A percentile compares a stretch with the other conserved stretches of the same genome.
phyloP scores from a whole-genome alignment of 1,140 invertebrate genomes.

The Bursaphelenchus mucronatus region DNA sequence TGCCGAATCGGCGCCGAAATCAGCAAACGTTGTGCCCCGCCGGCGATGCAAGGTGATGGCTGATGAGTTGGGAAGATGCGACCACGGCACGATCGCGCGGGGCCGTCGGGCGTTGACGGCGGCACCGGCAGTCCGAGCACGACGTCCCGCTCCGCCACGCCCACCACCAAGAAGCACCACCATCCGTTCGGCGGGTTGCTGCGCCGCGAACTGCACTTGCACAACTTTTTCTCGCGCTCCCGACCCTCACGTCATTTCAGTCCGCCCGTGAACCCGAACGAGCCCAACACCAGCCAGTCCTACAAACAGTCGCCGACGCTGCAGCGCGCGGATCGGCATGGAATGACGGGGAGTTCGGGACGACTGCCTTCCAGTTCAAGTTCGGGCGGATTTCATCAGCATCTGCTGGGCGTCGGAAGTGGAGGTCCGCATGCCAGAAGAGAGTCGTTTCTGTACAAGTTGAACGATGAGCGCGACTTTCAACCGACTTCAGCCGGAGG shows the following conservation, averaged over 20 bases:
- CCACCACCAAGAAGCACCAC: slow-evolving; percentile 8
- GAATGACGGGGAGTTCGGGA: background rate
- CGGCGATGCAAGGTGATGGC: too few relatives aligned
- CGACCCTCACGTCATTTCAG: slow-evolving; percentile 14
- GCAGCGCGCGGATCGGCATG: background rate
- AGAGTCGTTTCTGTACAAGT: slow-evolving; percentile 54
- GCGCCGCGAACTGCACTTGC: slow-evolving; percentile 12
- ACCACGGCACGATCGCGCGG: too few relatives aligned
- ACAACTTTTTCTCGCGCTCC: slow-evolving; percentile 14
- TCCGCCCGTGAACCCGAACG: background rate
- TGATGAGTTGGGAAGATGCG: too few relatives aligned
- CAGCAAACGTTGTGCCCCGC: too few relatives aligned
- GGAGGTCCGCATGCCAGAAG: slow-evolving; percentile 38
- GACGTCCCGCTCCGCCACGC: background rate
- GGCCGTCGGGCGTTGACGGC: too few relatives aligned
- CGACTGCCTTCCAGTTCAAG: slow-evolving; percentile 17
- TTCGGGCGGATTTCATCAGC: slow-evolving; percentile 22
- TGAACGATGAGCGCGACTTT: slow-evolving; percentile 21
- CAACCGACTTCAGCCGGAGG: slow-evolving; percentile 23
- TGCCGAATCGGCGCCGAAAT: too few relatives aligned
- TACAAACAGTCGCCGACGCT: background rate
- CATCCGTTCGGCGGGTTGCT: slow-evolving; percentile 12
- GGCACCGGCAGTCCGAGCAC: too few relatives aligned
- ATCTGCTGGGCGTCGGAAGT: slow-evolving; percentile 12
- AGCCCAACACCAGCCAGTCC: slow-evolving; percentile 6